Conservation (phyloP, 2,888 invertebrate species). For the Ametastegia equiseti region DNA sequence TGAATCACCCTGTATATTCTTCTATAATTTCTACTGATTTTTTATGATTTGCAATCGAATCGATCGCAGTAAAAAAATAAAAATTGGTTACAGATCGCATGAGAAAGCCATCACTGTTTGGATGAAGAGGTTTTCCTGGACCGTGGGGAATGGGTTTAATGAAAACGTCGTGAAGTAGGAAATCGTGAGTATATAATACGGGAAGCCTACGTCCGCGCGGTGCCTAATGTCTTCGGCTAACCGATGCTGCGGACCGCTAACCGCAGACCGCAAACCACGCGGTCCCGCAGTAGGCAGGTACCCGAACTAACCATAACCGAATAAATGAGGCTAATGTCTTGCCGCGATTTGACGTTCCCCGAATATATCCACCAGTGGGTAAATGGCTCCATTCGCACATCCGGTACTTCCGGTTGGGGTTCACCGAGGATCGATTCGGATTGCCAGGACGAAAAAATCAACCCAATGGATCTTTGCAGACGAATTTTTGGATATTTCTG, state of each 20-base stretch:
- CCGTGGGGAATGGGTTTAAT: not conserved
- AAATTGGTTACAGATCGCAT: too few relatives aligned
- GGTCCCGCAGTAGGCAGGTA: constrained; percentile 1
- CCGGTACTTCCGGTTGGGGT: not conserved
- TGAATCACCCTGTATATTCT: too few relatives aligned
- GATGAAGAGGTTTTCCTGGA: not conserved
- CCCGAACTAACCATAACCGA: constrained; percentile 43
- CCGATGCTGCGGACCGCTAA: constrained; percentile 35
- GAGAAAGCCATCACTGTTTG: too few relatives aligned
- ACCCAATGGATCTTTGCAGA: too few relatives aligned
- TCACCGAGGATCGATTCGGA: too few relatives aligned
- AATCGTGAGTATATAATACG: not conserved
- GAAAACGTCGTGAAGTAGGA: not conserved
- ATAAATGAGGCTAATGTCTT: constrained; percentile 26
- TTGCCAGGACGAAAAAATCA: too few relatives aligned
- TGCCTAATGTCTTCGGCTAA: constrained; percentile 44
- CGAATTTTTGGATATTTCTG: not conserved
- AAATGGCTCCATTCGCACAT: not conserved
- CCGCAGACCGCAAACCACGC: constrained; percentile 42
- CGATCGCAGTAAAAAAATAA: too few relatives aligned
- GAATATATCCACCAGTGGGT: not conserved
- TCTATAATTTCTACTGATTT: too few relatives aligned
- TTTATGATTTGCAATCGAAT: too few relatives aligned
- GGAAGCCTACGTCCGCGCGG: constrained; percentile 17
- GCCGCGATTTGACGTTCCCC: not conserved